These are phyloP conservation scores for Beroe ovata DNA, from an alignment of 37 sponge, comb jelly and placozoan genomes.

Conservation along the genomic window DNA sequence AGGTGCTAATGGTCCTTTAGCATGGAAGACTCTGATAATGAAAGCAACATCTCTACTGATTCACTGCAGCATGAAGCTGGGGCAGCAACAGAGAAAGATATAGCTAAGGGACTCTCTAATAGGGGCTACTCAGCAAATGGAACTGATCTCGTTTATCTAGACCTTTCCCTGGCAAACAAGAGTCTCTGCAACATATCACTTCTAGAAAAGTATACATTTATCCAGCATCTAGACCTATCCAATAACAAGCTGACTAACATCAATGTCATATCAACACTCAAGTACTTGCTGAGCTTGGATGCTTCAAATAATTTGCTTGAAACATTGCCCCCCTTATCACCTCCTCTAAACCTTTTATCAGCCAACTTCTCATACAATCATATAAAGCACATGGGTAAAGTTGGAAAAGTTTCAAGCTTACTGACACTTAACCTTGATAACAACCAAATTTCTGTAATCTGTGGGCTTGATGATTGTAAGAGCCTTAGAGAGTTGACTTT, in stretches of 20 bases:
- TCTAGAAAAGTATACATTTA: conserved; percentile 13
- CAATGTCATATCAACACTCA: conserved; percentile 19
- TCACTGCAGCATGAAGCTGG: conserved; percentile 39
- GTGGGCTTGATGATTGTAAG: conserved; percentile 1
- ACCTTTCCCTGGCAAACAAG: conserved; percentile 12
- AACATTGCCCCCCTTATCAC: neutral
- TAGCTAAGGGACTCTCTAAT: conserved; percentile 10
- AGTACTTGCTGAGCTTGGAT: conserved; percentile 13
- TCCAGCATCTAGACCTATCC: conserved; percentile 26
- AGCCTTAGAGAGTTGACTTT: conserved; percentile 14
- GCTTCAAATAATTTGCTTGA: conserved; percentile 17
- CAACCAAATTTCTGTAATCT: neutral
- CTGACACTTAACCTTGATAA: conserved; percentile 13
- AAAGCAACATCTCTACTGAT: conserved; percentile 29
- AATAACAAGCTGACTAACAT: conserved; percentile 50
- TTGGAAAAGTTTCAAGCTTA: neutral
- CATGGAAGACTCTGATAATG: conserved; percentile 51
- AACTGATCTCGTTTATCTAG: conserved; percentile 19
- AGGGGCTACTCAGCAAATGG: conserved; percentile 37
- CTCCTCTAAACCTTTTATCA: conserved; percentile 7
- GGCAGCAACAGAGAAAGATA: conserved; percentile 11
- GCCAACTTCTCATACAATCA: conserved; percentile 22
- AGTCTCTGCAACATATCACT: neutral
- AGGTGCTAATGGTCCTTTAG: neutral
- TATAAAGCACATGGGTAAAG: neutral